phyloP scores from a whole-genome alignment of 1,140 invertebrate genomes.

The Apis dorsata region DNA sequence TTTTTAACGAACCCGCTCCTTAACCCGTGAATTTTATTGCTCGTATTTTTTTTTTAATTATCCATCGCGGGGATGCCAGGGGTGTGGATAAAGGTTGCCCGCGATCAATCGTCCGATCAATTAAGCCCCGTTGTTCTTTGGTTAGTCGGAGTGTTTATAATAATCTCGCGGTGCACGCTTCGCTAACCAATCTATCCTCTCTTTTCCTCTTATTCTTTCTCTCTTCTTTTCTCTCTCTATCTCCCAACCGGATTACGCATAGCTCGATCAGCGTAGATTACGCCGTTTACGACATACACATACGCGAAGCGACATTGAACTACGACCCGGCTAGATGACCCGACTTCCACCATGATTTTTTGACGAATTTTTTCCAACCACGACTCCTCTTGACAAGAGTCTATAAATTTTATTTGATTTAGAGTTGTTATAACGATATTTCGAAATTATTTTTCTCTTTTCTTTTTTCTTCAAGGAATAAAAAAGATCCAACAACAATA shows the following conservation, averaged over 20 bases:
- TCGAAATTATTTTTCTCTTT: too few relatives aligned
- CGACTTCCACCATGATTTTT: slow-evolving; percentile 40
- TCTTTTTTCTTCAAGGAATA: too few relatives aligned
- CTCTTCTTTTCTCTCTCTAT: not conserved
- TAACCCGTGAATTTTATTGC: not conserved
- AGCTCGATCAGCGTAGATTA: slow-evolving; percentile 50
- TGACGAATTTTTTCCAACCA: not conserved
- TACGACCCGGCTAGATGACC: slow-evolving; percentile 49
- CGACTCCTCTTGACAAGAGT: not conserved
- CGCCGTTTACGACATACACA: slow-evolving; percentile 49
- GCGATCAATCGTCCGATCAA: slow-evolving; percentile 4
- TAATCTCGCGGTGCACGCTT: slow-evolving; percentile 1
- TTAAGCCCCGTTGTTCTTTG: not conserved
- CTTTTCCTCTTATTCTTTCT: not conserved
- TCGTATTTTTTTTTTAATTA: not conserved
- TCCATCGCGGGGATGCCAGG: too few relatives aligned
- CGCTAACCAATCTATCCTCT: not conserved
- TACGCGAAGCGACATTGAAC: slow-evolving; percentile 58
- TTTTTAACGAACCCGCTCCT: not conserved
- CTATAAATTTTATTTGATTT: too few relatives aligned
- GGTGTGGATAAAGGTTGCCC: not conserved
- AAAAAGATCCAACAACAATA: too few relatives aligned
- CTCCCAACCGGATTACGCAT: slow-evolving; percentile 42
- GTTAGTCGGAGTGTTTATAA: not conserved
- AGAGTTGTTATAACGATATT: too few relatives aligned